These are phyloP conservation scores for Dione vanillae DNA, from an alignment of 2,888 invertebrate species.

Conservation along the genomic window DNA sequence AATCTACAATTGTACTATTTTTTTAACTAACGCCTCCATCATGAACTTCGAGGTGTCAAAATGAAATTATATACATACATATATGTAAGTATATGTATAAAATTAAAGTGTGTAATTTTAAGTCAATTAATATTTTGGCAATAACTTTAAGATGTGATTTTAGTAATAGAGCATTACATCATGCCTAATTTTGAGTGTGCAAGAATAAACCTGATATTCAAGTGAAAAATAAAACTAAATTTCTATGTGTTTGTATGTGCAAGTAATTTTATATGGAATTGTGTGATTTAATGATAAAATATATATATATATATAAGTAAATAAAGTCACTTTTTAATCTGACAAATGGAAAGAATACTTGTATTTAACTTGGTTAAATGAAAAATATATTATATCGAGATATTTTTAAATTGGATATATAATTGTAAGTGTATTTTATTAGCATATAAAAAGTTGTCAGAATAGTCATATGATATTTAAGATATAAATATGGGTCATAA, in stretches of 20 bases:
- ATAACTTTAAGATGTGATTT: constrained; percentile 71
- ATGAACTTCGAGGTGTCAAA: constrained; percentile 66
- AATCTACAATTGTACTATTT: background rate
- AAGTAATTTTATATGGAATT: constrained; percentile 3
- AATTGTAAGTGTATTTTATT: constrained; percentile 1
- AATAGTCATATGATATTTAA: background rate
- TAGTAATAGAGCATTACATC: background rate
- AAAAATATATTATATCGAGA: background rate
- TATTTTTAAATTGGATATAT: constrained; percentile 10
- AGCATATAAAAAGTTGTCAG: background rate
- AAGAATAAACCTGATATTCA: constrained; percentile 27
- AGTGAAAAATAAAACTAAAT: background rate
- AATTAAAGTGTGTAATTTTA: constrained; percentile 57
- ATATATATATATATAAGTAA: background rate
- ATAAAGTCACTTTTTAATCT: background rate
- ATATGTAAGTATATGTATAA: constrained; percentile 62
- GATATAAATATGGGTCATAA: constrained; percentile 8
- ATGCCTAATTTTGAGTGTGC: background rate
- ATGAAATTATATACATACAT: constrained; percentile 38
- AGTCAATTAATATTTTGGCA: constrained; percentile 69
- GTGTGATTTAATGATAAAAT: background rate
- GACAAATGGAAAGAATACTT: background rate
- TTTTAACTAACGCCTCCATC: no score
- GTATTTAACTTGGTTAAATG: constrained; percentile 7
- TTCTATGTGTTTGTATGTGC: background rate